Evolutionary conservation across 2,888 invertebrate genomes (phyloP).

Genomic region (Oxyteleia sp.): DNA sequence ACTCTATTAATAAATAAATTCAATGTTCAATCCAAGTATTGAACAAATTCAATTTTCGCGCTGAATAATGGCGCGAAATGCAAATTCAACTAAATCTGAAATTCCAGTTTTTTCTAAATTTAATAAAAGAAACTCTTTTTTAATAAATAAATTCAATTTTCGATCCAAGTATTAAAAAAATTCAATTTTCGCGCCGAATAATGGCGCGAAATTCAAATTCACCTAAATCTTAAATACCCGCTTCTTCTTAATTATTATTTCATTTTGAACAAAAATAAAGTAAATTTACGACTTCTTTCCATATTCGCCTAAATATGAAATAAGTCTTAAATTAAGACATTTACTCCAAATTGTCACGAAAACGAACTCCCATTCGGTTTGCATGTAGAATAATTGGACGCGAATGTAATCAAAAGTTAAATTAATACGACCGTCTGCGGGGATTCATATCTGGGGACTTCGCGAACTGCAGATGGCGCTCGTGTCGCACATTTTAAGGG

Average conservation of each 20-base stretch:
- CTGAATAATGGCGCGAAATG: constrained; percentile 30
- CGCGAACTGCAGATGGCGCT: constrained; percentile 1
- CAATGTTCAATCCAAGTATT: no score
- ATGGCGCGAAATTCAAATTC: constrained; percentile 1
- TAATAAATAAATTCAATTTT: no score
- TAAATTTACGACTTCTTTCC: no score
- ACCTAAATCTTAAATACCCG: no score
- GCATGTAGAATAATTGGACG: constrained; percentile 17
- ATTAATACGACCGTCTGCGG: constrained; percentile 28
- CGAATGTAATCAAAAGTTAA: constrained; percentile 36
- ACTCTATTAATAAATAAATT: no score
- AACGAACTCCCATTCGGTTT: constrained; percentile 66
- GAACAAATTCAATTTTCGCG: no score
- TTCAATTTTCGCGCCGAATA: no score
- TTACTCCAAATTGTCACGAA: background rate
- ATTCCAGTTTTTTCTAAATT: no score
- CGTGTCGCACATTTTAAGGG: constrained; percentile 24
- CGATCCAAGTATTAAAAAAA: no score
- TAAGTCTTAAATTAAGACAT: constrained; percentile 47
- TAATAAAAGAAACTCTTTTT: no score
- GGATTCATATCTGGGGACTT: constrained; percentile 13
- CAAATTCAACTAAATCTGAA: no score
- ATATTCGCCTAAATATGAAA: constrained; percentile 46
- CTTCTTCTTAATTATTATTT: background rate
- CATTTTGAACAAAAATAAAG: no score